Percentiles rank a stretch among this genome's conserved stretches.
Evolutionary conservation across 2,888 invertebrate genomes (phyloP).

Genomic region (Crematogaster levior): DNA sequence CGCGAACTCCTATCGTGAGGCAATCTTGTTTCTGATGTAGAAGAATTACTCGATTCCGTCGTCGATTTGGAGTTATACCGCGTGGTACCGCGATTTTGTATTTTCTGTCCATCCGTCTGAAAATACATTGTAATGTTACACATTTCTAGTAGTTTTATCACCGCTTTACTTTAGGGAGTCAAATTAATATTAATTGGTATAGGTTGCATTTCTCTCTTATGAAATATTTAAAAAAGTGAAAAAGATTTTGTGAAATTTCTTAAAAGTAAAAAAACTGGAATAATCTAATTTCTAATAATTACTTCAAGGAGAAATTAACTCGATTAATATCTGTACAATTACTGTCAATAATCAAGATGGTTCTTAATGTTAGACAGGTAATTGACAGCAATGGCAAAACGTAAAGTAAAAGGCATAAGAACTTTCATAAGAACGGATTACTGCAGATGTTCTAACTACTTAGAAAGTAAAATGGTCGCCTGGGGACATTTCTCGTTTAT

Average conservation of each 20-base stretch:
- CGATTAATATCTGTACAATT: conserved; percentile 1
- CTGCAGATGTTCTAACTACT: not conserved
- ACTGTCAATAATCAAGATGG: not conserved
- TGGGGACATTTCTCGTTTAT: not conserved
- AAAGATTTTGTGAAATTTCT: not conserved
- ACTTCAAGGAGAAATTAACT: not conserved
- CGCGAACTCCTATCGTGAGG: conserved; percentile 51
- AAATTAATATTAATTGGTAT: not conserved
- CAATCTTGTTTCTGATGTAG: conserved; percentile 56
- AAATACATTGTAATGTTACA: conserved; percentile 46
- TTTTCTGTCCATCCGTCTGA: conserved; percentile 76
- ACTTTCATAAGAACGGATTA: conserved; percentile 10
- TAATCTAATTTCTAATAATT: not conserved
- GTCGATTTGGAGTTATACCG: conserved; percentile 75
- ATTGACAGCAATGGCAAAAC: not conserved
- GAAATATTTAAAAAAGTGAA: not conserved
- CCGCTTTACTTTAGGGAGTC: not conserved
- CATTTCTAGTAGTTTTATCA: not conserved
- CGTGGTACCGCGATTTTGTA: conserved; percentile 74
- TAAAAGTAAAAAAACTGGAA: not conserved
- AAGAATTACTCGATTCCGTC: conserved; percentile 67
- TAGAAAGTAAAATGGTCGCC: conserved; percentile 7
- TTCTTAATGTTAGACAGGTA: not conserved
- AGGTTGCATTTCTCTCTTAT: not conserved
- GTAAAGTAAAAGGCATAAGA: not conserved